Conservation (phyloP, 2,888 invertebrate species). For the Serrognathus titanus region DNA sequence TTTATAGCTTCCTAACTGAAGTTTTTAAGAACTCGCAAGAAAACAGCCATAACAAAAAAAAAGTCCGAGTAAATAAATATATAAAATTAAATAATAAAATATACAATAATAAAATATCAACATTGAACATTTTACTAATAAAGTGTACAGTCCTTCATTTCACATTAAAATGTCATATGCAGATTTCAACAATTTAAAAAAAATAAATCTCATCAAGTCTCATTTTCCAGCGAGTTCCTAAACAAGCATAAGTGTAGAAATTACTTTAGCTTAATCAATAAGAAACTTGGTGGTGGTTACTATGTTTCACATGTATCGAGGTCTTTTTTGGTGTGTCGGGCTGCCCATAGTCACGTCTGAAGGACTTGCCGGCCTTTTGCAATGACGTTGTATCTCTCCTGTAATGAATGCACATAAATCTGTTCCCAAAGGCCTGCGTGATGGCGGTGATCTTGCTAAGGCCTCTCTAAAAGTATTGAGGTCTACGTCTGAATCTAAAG, state of each 20-base stretch:
- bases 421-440: slow-evolving; percentile 47
- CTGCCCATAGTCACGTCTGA: slow-evolving; percentile 75
- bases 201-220: neutral
- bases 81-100: too few species aligned
- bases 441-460: slow-evolving; percentile 57
- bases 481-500: slow-evolving; percentile 54
- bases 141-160: too few species aligned
- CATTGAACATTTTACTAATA: too few species aligned
- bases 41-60: too few species aligned
- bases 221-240: neutral
- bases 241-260: neutral
- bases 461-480: slow-evolving; percentile 74
- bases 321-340: slow-evolving; percentile 70
- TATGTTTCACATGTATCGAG: slow-evolving; percentile 62
- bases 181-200: neutral
- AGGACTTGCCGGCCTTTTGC: slow-evolving; percentile 66
- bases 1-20: too few species aligned
- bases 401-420: slow-evolving; percentile 72
- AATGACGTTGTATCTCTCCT: slow-evolving; percentile 70
- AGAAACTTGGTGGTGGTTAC: neutral
- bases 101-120: too few species aligned
- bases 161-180: too few species aligned
- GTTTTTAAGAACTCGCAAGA: too few species aligned
- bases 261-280: neutral
- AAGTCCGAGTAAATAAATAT: too few species aligned